A percentile compares a stretch with the other conserved stretches of the same genome.
These are phyloP conservation scores for Mastigias papua DNA, from an alignment of 30 jellyfish, hydroid and myxozoan genomes.

Conservation along the genomic window DNA sequence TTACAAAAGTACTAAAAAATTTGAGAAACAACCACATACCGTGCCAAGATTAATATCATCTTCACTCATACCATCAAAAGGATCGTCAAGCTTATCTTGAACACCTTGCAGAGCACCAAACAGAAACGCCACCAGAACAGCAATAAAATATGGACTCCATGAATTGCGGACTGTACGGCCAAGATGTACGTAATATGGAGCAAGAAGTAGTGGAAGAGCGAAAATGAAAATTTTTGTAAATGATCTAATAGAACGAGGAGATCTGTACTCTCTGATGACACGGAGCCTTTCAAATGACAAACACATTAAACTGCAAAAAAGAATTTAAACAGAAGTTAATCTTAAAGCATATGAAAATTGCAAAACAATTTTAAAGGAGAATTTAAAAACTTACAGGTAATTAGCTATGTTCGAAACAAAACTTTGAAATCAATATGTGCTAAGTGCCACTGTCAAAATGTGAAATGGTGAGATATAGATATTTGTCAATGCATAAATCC, in stretches of 20 bases:
- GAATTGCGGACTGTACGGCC: slow-evolving; percentile 61
- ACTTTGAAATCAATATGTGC: too few species aligned
- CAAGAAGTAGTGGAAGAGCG: slow-evolving; percentile 86
- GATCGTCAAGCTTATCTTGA: slow-evolving; percentile 98
- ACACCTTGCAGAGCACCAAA: slow-evolving; percentile 98
- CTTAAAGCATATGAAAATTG: not conserved
- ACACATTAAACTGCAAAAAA: slow-evolving; percentile 73
- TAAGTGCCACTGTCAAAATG: too few species aligned
- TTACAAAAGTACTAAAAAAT: too few species aligned
- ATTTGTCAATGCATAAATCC: too few species aligned
- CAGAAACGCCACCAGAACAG: slow-evolving; percentile 86
- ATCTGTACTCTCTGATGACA: slow-evolving; percentile 97
- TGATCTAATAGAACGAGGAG: slow-evolving; percentile 98
- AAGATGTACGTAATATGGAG: slow-evolving; percentile 93
- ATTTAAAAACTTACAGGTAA: too few species aligned
- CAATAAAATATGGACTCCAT: slow-evolving; percentile 93
- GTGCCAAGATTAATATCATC: slow-evolving; percentile 92
- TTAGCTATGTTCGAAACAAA: too few species aligned
- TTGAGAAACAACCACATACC: slow-evolving; percentile 51
- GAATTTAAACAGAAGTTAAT: not conserved
- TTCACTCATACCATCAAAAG: slow-evolving; percentile 98
- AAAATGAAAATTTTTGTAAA: slow-evolving; percentile 91
- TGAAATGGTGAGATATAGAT: too few species aligned
- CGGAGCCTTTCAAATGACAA: slow-evolving; percentile 94
- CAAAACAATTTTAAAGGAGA: not conserved